A percentile compares a stretch with the other conserved stretches of the same genome.
phyloP scores from a whole-genome alignment of 2,888 invertebrate genomes.

The Nomada flava region DNA sequence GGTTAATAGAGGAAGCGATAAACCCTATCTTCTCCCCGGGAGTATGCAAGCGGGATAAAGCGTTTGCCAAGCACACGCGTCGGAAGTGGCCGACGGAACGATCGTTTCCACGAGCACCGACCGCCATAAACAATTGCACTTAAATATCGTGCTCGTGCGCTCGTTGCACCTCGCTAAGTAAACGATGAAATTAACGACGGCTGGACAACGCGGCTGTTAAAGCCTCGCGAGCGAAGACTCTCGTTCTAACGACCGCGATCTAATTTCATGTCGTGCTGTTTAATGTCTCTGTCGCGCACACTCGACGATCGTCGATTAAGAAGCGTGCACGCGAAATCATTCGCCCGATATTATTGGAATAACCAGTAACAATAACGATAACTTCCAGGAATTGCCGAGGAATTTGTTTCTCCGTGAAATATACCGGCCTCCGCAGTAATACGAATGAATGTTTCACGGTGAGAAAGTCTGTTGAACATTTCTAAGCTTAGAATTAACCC shows the following conservation, averaged over 20 bases:
- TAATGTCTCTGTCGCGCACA: constrained; percentile 17
- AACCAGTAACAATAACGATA: not conserved
- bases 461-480: not conserved
- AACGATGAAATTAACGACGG: constrained; percentile 52
- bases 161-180: constrained; percentile 47
- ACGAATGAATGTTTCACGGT: no score
- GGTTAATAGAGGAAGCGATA: constrained; percentile 59
- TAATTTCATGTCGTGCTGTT: constrained; percentile 64
- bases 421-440: no score
- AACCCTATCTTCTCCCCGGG: constrained; percentile 44
- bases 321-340: constrained; percentile 12
- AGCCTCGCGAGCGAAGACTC: constrained; percentile 6
- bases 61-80: constrained; percentile 14
- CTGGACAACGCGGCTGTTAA: constrained; percentile 4
- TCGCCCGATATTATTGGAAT: not conserved
- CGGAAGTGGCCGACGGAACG: constrained; percentile 34
- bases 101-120: constrained; percentile 30
- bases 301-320: constrained; percentile 1
- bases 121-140: constrained; percentile 40
- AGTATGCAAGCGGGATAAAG: constrained; percentile 14
- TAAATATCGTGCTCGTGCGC: constrained; percentile 22
- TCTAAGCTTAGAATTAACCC: not conserved
- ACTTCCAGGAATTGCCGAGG: not conserved
- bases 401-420: not conserved
- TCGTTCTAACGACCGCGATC: constrained; percentile 31